Evolutionary conservation across 1,140 invertebrate species (phyloP).

Genomic region (Aphelenchoides fujianensis): DNA sequence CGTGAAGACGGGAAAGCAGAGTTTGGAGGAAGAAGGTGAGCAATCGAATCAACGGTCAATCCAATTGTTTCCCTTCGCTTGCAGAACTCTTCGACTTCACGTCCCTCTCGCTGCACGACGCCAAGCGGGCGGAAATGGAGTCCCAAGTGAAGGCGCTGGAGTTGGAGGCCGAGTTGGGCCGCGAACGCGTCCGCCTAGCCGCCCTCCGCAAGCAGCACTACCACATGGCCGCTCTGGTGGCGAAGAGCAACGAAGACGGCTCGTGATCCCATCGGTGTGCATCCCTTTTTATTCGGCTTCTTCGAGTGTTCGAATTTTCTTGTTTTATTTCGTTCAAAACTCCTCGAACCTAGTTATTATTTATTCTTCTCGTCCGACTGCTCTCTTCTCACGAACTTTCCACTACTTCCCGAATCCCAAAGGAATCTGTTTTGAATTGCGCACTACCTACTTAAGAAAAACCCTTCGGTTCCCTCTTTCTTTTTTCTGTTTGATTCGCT

Average conservation of each 20-base stretch:
- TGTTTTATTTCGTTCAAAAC: too few relatives aligned
- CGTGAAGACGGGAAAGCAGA: conserved; percentile 79
- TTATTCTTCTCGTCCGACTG: too few relatives aligned
- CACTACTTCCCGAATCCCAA: too few relatives aligned
- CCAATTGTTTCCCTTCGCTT: conserved; percentile 28
- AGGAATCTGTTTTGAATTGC: too few relatives aligned
- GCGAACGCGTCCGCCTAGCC: conserved; percentile 77
- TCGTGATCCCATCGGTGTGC: too few relatives aligned
- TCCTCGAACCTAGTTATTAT: too few relatives aligned
- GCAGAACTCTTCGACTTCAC: conserved; percentile 86
- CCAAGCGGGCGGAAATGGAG: conserved; percentile 92
- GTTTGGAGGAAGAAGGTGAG: conserved; percentile 78
- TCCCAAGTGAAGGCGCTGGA: conserved; percentile 76
- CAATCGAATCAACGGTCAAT: conserved; percentile 14
- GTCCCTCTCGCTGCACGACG: conserved; percentile 82
- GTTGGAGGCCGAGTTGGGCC: conserved; percentile 81
- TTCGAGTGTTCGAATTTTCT: too few relatives aligned
- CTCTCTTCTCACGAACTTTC: too few relatives aligned
- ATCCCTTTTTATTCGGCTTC: too few relatives aligned
- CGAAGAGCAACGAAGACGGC: conserved; percentile 64
- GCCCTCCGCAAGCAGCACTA: conserved; percentile 88
- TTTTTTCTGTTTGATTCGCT: too few relatives aligned
- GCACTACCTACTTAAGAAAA: too few relatives aligned
- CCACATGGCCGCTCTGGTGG: conserved; percentile 74
- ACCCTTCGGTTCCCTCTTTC: too few relatives aligned